These are phyloP conservation scores for Caerostris extrusa DNA, from an alignment of 1,140 invertebrate genomes.

Conservation along the genomic window DNA sequence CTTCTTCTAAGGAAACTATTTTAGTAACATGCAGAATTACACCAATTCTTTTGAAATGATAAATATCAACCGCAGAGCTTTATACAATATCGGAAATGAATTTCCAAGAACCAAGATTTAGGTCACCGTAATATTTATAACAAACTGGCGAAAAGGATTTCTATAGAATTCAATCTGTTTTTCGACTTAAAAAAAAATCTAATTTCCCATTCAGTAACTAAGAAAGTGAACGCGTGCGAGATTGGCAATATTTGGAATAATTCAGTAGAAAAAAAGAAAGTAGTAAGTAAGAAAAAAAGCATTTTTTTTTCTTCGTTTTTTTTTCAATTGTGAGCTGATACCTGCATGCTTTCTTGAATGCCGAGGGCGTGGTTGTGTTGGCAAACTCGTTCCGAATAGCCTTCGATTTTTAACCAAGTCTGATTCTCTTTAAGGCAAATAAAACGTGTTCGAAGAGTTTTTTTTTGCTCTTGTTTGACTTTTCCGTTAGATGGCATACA, in stretches of 20 bases:
- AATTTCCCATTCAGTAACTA: not conserved
- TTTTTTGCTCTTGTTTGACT: not conserved
- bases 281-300: too few relatives aligned
- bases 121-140: not conserved
- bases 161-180: not conserved
- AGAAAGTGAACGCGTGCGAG: slow-evolving; percentile 8
- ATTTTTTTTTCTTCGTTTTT: not conserved
- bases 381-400: slow-evolving; percentile 10
- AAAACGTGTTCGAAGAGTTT: not conserved
- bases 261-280: not conserved
- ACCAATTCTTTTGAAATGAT: not conserved
- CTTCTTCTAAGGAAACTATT: too few relatives aligned
- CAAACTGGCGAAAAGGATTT: not conserved
- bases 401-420: not conserved
- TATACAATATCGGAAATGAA: not conserved
- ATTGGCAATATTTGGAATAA: slow-evolving; percentile 9
- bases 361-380: not conserved
- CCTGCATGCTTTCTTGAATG: not conserved
- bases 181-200: not conserved
- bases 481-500: not conserved
- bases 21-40: not conserved
- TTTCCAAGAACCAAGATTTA: not conserved
- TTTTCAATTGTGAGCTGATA: not conserved
- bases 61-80: not conserved
- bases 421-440: not conserved